Percentiles rank a stretch among this genome's conserved stretches.
These are phyloP conservation scores for Platycercus adscitus DNA, from an alignment of 2,113 vertebrate genomes.

Conservation along the genomic window DNA sequence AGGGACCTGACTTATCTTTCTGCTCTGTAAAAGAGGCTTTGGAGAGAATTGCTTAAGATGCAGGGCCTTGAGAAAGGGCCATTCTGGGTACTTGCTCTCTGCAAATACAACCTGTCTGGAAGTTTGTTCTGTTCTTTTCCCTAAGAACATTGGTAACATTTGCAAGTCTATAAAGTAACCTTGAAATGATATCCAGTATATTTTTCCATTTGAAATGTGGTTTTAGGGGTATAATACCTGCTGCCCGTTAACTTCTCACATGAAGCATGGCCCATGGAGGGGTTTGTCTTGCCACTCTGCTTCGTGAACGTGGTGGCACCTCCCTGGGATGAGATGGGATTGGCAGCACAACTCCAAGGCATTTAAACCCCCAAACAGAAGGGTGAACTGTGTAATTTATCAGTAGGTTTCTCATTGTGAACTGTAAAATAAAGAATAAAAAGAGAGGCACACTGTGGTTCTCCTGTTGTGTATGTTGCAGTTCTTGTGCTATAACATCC, in stretches of 20 bases:
- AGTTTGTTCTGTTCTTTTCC: not conserved
- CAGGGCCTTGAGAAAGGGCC: not conserved
- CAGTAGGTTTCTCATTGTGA: conserved; percentile 47
- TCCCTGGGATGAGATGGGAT: not conserved
- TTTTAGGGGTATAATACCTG: not conserved
- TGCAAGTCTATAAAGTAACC: not conserved
- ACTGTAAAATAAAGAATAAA: conserved; percentile 62
- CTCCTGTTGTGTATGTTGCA: not conserved
- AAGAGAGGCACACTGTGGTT: conserved; percentile 26
- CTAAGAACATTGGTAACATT: not conserved
- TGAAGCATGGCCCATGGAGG: accelerated
- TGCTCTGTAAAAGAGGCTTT: not conserved
- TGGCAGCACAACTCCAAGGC: not conserved
- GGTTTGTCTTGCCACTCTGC: not conserved
- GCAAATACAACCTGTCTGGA: not conserved
- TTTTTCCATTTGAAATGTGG: not conserved
- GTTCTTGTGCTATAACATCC: not conserved
- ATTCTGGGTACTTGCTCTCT: not conserved
- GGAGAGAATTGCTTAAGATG: not conserved
- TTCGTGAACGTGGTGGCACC: not conserved
- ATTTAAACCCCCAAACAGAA: not conserved
- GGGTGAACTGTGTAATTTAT: conserved; percentile 2
- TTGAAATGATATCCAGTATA: not conserved
- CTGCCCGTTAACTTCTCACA: accelerated
- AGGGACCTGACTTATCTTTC: not conserved